Conservation (phyloP, 1,140 invertebrate genomes). For the Lineus longissimus region DNA sequence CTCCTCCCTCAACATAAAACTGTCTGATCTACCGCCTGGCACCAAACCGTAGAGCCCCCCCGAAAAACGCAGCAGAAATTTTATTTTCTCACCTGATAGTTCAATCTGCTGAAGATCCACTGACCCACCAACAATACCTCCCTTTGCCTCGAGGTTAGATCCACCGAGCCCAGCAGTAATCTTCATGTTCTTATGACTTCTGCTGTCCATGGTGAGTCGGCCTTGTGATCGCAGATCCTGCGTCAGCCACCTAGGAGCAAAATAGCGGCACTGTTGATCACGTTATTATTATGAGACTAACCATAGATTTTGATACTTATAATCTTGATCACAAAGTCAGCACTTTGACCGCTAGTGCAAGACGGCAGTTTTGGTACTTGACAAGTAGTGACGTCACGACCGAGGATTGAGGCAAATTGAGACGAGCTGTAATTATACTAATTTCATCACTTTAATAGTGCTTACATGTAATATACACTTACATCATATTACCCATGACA, state of each 20-base stretch:
- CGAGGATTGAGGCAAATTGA: too few relatives aligned
- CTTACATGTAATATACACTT: constrained; percentile 41
- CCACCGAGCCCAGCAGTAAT: constrained; percentile 82
- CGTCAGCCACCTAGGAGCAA: constrained; percentile 73
- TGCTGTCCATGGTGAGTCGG: constrained; percentile 86
- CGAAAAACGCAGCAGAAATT: too few relatives aligned
- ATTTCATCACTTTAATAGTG: not conserved
- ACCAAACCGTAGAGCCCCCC: too few relatives aligned
- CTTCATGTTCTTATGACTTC: constrained; percentile 88
- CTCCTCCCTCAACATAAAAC: too few relatives aligned
- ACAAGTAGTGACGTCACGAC: too few relatives aligned
- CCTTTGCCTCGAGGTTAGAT: constrained; percentile 89
- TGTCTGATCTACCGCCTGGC: too few relatives aligned
- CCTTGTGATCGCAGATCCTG: constrained; percentile 87
- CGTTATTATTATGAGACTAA: not conserved
- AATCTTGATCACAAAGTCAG: too few relatives aligned
- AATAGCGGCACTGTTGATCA: too few relatives aligned
- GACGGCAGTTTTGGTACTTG: too few relatives aligned
- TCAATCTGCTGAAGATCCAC: constrained; percentile 87
- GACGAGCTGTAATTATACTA: too few relatives aligned
- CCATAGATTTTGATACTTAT: not conserved
- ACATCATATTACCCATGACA: constrained; percentile 94
- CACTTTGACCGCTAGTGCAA: too few relatives aligned
- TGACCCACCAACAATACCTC: constrained; percentile 91
- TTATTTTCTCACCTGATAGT: too few relatives aligned